Evolutionary conservation across 2,113 vertebrate genomes (phyloP).

Genomic region (Salvator merianae): DNA sequence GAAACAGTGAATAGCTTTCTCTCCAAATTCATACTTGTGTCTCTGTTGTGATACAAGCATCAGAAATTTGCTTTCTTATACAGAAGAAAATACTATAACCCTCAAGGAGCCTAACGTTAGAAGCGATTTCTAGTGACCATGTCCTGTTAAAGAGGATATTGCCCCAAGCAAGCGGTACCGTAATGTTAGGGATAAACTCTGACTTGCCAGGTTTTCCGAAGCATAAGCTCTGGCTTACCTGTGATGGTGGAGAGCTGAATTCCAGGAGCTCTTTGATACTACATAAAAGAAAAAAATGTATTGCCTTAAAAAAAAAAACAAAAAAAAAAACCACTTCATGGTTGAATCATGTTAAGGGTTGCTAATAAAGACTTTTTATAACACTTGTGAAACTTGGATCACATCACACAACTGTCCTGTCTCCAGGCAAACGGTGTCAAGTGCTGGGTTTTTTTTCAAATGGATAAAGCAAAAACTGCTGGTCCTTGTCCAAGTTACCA

Average conservation of each 20-base stretch:
- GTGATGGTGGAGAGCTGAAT: neutral
- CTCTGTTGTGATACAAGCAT: neutral
- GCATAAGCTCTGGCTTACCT: neutral
- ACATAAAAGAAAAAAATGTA: neutral
- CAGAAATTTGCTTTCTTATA: neutral
- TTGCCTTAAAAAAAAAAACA: neutral
- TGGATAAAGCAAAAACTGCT: neutral
- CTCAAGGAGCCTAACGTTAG: neutral
- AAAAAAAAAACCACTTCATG: too few relatives aligned
- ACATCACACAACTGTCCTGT: accelerated
- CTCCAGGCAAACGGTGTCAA: neutral
- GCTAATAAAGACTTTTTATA: accelerated
- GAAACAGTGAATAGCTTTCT: neutral
- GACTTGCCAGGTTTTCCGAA: neutral
- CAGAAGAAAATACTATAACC: neutral
- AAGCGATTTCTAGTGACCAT: neutral
- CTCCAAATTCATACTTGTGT: neutral
- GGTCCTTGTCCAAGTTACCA: accelerated
- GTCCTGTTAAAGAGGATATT: neutral
- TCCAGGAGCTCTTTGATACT: neutral
- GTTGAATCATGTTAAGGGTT: neutral
- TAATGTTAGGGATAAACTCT: neutral
- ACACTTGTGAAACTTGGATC: too few relatives aligned
- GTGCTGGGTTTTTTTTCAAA: accelerated
- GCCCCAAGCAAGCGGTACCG: neutral